Percentiles rank a stretch among this genome's conserved stretches.
Evolutionary conservation across 2,113 vertebrate genomes (phyloP).

Genomic region (Spermophilus dauricus): DNA sequence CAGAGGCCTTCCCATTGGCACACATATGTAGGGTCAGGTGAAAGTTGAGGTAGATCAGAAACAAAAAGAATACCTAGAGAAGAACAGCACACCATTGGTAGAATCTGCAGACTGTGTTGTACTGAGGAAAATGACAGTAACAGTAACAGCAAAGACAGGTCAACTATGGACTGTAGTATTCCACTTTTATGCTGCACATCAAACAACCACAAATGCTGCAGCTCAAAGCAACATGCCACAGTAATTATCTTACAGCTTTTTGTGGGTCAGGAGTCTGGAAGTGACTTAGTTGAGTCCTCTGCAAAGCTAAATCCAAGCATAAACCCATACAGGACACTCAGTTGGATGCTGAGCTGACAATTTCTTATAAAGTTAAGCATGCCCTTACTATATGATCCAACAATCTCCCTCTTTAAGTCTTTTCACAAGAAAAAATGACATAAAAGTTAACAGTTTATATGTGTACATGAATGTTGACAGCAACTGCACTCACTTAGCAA

Average conservation of each 20-base stretch:
- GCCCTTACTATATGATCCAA: neutral
- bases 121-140: neutral
- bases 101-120: neutral
- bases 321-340: neutral
- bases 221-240: neutral
- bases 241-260: neutral
- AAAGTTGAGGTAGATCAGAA: neutral
- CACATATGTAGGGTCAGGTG: neutral
- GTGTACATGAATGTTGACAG: neutral
- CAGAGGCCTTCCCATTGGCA: neutral
- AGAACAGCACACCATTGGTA: accelerated
- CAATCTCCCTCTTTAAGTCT: neutral
- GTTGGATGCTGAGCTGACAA: neutral
- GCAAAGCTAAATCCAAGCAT: neutral
- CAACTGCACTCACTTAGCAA: neutral
- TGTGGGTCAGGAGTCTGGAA: neutral
- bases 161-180: too few relatives aligned
- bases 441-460: neutral
- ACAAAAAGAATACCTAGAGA: too few relatives aligned
- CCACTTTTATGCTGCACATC: neutral
- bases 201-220: neutral
- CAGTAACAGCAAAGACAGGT: neutral
- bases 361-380: neutral
- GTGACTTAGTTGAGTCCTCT: neutral
- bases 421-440: neutral